A percentile compares a stretch with the other conserved stretches of the same genome.
These are phyloP conservation scores for Caerostris extrusa DNA, from an alignment of 1,140 invertebrate genomes.

Conservation along the genomic window DNA sequence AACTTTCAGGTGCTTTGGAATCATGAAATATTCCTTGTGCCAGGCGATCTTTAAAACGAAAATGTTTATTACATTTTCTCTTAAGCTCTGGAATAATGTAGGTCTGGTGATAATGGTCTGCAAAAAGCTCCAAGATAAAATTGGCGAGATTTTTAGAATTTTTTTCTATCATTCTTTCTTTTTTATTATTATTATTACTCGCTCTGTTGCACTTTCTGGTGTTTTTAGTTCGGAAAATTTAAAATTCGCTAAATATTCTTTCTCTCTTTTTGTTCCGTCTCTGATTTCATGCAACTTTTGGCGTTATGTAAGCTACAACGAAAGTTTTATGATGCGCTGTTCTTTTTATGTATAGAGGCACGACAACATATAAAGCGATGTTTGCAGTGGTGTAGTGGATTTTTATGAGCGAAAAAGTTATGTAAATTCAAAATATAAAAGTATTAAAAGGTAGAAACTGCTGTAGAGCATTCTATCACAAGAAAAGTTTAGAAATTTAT, in stretches of 20 bases:
- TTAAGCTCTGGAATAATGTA: background rate
- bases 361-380: too few relatives aligned
- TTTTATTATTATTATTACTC: background rate
- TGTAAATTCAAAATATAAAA: too few relatives aligned
- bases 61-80: slow-evolving; percentile 38
- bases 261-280: background rate
- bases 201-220: background rate
- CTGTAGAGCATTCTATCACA: too few relatives aligned
- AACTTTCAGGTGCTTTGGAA: background rate
- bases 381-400: too few relatives aligned
- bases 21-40: slow-evolving; percentile 42
- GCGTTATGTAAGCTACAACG: background rate
- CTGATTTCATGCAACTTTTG: background rate
- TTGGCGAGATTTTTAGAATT: too few relatives aligned
- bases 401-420: too few relatives aligned
- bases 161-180: background rate
- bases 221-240: background rate
- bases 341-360: too few relatives aligned
- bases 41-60: slow-evolving; percentile 20
- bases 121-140: background rate
- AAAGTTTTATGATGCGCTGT: background rate
- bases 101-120: background rate
- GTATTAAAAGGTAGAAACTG: too few relatives aligned
- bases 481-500: too few relatives aligned
- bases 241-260: background rate